Percentiles rank a stretch among this genome's conserved stretches.
Conservation (phyloP, 1,140 invertebrate genomes). For the Pristionchus pacificus region DNA sequence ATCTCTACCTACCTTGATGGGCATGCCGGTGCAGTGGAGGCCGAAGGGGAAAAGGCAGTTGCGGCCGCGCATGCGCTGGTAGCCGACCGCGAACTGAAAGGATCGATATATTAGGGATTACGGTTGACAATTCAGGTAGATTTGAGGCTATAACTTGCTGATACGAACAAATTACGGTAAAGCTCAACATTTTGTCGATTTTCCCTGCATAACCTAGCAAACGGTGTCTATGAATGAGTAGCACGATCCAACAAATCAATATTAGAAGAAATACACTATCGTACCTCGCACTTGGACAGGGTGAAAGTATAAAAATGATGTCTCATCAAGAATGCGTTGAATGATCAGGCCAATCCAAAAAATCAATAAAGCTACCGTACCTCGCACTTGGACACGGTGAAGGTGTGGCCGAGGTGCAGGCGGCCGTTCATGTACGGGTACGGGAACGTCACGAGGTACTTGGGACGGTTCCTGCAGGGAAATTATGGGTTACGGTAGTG, state of each 20-base stretch:
- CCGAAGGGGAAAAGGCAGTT: slow-evolving; percentile 93
- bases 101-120: slow-evolving; percentile 33
- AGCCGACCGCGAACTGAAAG: slow-evolving; percentile 82
- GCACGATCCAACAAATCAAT: slow-evolving; percentile 15
- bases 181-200: no score
- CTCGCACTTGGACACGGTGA: slow-evolving; percentile 93
- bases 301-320: slow-evolving; percentile 98
- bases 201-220: no score
- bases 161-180: no score
- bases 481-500: no score
- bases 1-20: no score
- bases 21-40: slow-evolving; percentile 90
- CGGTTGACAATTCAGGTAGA: slow-evolving; percentile 44
- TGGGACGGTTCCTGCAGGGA: slow-evolving; percentile 59
- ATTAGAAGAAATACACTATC: no score
- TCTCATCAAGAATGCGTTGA: no score
- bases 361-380: slow-evolving; percentile 52
- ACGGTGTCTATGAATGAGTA: no score
- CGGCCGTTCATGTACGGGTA: slow-evolving; percentile 99
- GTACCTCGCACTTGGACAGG: slow-evolving; percentile 84
- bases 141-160: no score
- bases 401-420: slow-evolving; percentile 93
- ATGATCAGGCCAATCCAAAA: no score
- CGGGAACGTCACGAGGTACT: slow-evolving; percentile 90
- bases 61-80: slow-evolving; percentile 82